These are phyloP conservation scores for Pomacea maculata DNA, from an alignment of 1,140 invertebrate species.

Conservation along the genomic window DNA sequence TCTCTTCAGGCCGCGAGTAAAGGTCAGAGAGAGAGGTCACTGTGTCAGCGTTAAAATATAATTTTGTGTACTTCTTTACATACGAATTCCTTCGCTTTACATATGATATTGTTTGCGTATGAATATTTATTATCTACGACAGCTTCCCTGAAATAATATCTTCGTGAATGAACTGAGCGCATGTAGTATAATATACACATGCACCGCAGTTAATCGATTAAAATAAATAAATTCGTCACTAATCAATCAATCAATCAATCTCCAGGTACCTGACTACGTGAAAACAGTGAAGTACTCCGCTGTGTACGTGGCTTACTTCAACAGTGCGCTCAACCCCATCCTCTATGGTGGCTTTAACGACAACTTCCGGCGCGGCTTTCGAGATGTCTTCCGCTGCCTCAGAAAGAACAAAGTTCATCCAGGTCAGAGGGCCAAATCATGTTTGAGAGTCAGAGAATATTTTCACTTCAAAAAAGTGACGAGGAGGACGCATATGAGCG, in stretches of 20 bases:
- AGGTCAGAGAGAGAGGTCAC: not conserved
- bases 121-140: no score
- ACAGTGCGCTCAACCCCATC: constrained; percentile 69
- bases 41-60: not conserved
- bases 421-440: constrained; percentile 23
- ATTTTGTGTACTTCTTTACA: not conserved
- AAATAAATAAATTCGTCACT: no score
- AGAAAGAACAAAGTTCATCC: constrained; percentile 43
- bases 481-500: no score
- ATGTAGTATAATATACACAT: no score
- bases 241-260: constrained; percentile 1
- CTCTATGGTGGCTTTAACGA: constrained; percentile 70
- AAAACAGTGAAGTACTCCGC: constrained; percentile 63
- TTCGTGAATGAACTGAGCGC: no score
- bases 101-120: no score
- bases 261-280: constrained; percentile 65
- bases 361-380: constrained; percentile 61
- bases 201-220: no score
- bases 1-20: constrained; percentile 35
- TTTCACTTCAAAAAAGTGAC: no score
- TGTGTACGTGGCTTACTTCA: constrained; percentile 68
- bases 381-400: constrained; percentile 48
- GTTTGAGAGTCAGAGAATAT: no score
- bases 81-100: not conserved
- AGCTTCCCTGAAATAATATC: no score